Evolutionary conservation across 2,888 invertebrate genomes (phyloP).

Genomic region (Diabrotica balteata): DNA sequence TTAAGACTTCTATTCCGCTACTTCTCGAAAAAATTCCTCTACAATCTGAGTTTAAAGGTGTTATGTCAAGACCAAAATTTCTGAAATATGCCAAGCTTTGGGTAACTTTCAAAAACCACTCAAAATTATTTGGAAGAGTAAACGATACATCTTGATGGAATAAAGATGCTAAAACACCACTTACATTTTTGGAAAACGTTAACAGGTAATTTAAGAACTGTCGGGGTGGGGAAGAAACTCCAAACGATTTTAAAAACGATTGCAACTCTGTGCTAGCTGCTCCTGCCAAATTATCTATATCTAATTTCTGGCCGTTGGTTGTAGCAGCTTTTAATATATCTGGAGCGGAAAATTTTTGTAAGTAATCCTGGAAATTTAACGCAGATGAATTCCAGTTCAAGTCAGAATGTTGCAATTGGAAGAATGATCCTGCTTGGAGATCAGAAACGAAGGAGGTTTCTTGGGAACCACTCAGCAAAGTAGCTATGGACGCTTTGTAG

Average conservation of each 20-base stretch:
- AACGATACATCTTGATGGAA: conserved; percentile 25
- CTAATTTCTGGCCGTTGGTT: conserved; percentile 13
- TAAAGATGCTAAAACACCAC: conserved; percentile 5
- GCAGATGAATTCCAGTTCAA: conserved; percentile 12
- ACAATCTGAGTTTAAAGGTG: conserved; percentile 7
- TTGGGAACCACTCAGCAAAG: conserved; percentile 20
- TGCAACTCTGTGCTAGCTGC: neutral
- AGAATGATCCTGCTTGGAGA: neutral
- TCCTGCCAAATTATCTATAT: conserved; percentile 1
- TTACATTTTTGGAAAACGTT: conserved; percentile 1
- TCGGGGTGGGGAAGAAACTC: neutral
- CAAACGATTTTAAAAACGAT: conserved; percentile 7
- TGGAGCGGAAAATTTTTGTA: conserved; percentile 16
- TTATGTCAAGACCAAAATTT: conserved; percentile 6
- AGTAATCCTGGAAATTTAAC: conserved; percentile 19
- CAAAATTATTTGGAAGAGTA: neutral
- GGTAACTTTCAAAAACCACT: conserved; percentile 20
- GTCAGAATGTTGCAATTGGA: conserved; percentile 1
- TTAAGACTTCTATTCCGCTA: conserved; percentile 23
- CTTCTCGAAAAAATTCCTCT: conserved; percentile 10
- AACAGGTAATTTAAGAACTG: neutral
- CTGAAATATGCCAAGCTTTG: conserved; percentile 10
- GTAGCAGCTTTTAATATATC: conserved; percentile 15
- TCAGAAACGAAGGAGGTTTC: conserved; percentile 10
- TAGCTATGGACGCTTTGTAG: conserved; percentile 4